Base-by-base conservation (phyloP, 2,888 invertebrate species). In the Cenopis cana region DNA sequence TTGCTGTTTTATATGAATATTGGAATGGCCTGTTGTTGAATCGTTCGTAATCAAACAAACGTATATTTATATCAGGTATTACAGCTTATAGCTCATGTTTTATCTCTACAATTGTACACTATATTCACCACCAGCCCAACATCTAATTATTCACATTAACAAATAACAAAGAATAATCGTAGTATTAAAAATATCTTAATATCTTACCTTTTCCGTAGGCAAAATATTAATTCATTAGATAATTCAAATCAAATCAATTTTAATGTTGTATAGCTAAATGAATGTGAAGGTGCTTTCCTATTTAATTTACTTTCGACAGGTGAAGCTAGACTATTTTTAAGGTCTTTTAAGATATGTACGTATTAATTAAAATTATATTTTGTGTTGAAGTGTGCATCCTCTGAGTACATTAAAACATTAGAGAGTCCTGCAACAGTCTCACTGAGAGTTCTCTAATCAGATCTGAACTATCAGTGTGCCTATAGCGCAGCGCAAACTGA, bases 291-390 rank as follows among this genome's bases (percentile, higher is more conserved):
- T 36, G 46, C 12, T 24, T 4, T 24, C 41, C 3, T 52, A 18
- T 62, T 36, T 14, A 36, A 52, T 64, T 64, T 36, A 29, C 33
- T 46, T 24, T 2, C 38, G n/a, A 38, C 64, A 64, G 54, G 54
- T 38, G 33, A 52, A 56, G 65, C 65, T 66, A 66, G 46, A 55
- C 55, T 64, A 24, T 38, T 36, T 61, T 54, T 24, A 29, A 54
- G 36, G 18, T 33, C 20, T n/a, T 54, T 38, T 52, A 36, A 24
- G 3, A 18, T 18, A 18, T 57, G 8, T 29, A 24, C 5, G 10
- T 29, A 60, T 10, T 29, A 5, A n/a, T n/a, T n/a, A 8, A 46
- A 8, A 46, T n/a, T n/a, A 46, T 41, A 41, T 46, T n/a, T n/a
- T 46, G 41, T 14, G 12, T 46, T n/a, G 41, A n/a, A 12, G 14